Conservation (phyloP, 2,797 vertebrate genomes). For the Onychomys leucogaster region DNA sequence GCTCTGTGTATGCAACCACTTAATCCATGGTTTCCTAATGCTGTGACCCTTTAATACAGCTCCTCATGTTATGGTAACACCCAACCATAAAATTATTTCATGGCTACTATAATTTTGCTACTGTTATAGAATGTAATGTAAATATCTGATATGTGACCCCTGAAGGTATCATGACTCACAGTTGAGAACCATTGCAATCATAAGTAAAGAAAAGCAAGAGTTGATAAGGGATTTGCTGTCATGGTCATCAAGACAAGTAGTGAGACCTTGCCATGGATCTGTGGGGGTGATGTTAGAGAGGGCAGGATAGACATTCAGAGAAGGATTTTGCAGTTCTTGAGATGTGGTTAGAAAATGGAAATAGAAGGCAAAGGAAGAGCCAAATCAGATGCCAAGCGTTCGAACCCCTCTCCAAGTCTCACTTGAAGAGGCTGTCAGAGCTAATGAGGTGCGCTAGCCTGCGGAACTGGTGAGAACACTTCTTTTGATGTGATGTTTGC, state of each 20-base stretch:
- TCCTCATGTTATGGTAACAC: not conserved
- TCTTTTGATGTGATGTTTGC: slow-evolving; percentile 68
- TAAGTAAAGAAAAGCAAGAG: not conserved
- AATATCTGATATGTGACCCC: not conserved
- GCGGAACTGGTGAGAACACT: slow-evolving; percentile 52
- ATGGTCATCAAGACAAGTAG: not conserved
- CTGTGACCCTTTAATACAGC: not conserved
- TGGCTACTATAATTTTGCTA: not conserved
- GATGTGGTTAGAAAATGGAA: slow-evolving; percentile 33
- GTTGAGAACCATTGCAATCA: not conserved
- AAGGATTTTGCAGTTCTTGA: not conserved
- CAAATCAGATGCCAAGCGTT: slow-evolving; percentile 30
- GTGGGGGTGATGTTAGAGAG: not conserved
- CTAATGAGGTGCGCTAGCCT: slow-evolving; percentile 11
- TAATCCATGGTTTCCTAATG: not conserved
- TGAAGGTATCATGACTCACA: not conserved
- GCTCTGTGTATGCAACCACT: not conserved
- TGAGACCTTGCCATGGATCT: not conserved
- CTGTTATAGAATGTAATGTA: not conserved
- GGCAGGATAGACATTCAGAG: not conserved
- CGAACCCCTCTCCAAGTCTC: not conserved
- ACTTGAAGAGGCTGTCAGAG: slow-evolving; percentile 40
- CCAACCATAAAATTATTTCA: not conserved
- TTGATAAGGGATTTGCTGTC: not conserved
- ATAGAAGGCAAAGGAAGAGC: slow-evolving; percentile 32